Percentiles rank a stretch among this genome's conserved stretches.
phyloP scores from a whole-genome alignment of 2,888 invertebrate species.

The Azorinus chamasolen region DNA sequence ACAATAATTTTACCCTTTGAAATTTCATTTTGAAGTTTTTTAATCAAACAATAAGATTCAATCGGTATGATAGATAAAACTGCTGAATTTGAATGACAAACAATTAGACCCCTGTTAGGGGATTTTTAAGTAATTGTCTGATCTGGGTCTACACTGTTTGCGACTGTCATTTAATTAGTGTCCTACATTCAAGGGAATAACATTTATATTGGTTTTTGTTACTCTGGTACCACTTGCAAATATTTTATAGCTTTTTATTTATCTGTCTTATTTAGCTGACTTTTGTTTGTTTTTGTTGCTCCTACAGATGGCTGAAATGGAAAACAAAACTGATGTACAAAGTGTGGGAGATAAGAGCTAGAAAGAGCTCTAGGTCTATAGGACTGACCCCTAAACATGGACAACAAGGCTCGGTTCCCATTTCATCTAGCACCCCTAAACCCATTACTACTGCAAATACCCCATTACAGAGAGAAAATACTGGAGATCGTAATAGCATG shows the following conservation, averaged over 20 bases:
- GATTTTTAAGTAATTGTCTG: too few species aligned
- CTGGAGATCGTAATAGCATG: not conserved
- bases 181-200: too few species aligned
- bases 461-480: not conserved
- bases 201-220: too few species aligned
- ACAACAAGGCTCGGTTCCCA: not conserved
- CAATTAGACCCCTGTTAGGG: too few species aligned
- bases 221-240: not conserved
- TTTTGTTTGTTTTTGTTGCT: conserved; percentile 28
- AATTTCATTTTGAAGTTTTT: too few species aligned
- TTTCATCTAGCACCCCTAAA: not conserved
- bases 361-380: conserved; percentile 16
- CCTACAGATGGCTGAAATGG: conserved; percentile 79
- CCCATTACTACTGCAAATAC: conserved; percentile 18
- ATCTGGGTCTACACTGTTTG: too few species aligned
- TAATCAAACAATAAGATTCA: too few species aligned
- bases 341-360: conserved; percentile 69
- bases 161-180: too few species aligned
- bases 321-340: conserved; percentile 74
- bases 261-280: not conserved
- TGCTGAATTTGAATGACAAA: too few species aligned
- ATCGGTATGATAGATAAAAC: too few species aligned
- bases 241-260: not conserved
- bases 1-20: too few species aligned
- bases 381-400: not conserved